Percentiles rank a stretch among this genome's conserved stretches.
These are phyloP conservation scores for Eupithecia abbreviata DNA, from an alignment of 2,888 invertebrate species.

Conservation along the genomic window DNA sequence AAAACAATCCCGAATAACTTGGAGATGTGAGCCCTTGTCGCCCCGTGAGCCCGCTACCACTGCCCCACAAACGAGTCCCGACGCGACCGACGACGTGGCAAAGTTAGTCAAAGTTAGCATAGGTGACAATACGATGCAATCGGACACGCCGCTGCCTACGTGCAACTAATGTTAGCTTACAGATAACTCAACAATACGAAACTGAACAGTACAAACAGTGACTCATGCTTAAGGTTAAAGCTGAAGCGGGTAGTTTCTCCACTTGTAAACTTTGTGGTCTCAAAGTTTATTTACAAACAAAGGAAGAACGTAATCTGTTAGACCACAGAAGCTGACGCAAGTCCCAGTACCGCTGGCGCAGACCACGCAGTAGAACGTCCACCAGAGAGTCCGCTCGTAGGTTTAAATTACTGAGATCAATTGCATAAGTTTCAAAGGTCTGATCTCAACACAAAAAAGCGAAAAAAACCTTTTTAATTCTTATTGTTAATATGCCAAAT, in stretches of 20 bases:
- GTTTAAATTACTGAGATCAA: constrained; percentile 64
- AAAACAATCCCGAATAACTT: constrained; percentile 66
- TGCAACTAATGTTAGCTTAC: constrained; percentile 70
- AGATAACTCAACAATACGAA: constrained; percentile 62
- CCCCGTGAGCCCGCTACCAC: constrained; percentile 6
- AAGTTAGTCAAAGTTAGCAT: constrained; percentile 75
- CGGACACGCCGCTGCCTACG: constrained; percentile 61
- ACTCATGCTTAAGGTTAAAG: constrained; percentile 75
- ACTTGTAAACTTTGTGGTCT: constrained; percentile 49
- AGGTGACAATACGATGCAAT: constrained; percentile 55
- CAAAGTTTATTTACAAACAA: constrained; percentile 50
- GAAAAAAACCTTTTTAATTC: constrained; percentile 62
- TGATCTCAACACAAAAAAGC: constrained; percentile 78
- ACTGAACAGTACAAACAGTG: constrained; percentile 71
- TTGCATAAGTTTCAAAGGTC: constrained; percentile 65
- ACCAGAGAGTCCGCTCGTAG: constrained; percentile 31
- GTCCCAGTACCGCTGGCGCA: constrained; percentile 54
- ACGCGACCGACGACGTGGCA: constrained; percentile 39
- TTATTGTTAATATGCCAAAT: constrained; percentile 78
- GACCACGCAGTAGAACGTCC: constrained; percentile 3
- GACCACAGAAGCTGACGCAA: constrained; percentile 59
- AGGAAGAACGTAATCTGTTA: constrained; percentile 42
- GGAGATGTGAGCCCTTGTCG: constrained; percentile 48
- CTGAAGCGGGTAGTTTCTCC: constrained; percentile 66
- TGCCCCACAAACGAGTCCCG: background rate